Evolutionary conservation across 2,888 invertebrate species (phyloP), one percentile per base, ranked within the genome.

Genomic region (Drosophila testacea): DNA sequence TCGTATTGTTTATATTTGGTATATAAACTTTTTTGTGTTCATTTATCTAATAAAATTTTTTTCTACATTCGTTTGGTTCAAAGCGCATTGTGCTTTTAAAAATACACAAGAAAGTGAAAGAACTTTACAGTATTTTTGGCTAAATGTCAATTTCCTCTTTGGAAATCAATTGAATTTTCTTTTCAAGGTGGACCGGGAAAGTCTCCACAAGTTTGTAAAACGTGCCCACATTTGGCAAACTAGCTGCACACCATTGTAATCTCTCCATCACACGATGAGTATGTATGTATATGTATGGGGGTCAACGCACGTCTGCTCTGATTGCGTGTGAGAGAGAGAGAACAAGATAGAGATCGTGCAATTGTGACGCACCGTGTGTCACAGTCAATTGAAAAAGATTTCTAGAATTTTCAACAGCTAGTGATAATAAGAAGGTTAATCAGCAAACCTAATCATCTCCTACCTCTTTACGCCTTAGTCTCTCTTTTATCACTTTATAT

Each of bases 291-390:
- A n/a, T 51, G 50, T 51, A 41, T 47, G 60, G 70, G 69, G 82
- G 79, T 87, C 88, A 83, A 81, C 64, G 83, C 61, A 72, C 88
- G 79, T 66, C 48, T 50, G 69, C 44, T 9, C 41, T 10, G 55
- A 44, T 47, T 47, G 50, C 4, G 46, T 13, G 11, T 7, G 34
- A 11, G 34, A 7, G 27, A 42, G 41, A 65, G 27, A 41, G 52
- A 22, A 47, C 47, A 16, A 46, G 39, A 16, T 44, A 42, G 56
- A 22, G 66, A 79, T 67, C 67, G 67, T 57, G 46, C 60, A 67
- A 70, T 57, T 46, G 62, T 74, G 67, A 65, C 54, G 76, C 79
- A 79, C 76, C 6, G 63, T 79, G 79, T 32, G 54, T 28, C 52
- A 47, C 30, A 69, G 32, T 51, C 50, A 9, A 47, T 71, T 61